Evolutionary conservation across 37 sponge, comb jelly and placozoan species (phyloP), one percentile per base, ranked within the genome.

Genomic region (Aphrocallistes beatrix): DNA sequence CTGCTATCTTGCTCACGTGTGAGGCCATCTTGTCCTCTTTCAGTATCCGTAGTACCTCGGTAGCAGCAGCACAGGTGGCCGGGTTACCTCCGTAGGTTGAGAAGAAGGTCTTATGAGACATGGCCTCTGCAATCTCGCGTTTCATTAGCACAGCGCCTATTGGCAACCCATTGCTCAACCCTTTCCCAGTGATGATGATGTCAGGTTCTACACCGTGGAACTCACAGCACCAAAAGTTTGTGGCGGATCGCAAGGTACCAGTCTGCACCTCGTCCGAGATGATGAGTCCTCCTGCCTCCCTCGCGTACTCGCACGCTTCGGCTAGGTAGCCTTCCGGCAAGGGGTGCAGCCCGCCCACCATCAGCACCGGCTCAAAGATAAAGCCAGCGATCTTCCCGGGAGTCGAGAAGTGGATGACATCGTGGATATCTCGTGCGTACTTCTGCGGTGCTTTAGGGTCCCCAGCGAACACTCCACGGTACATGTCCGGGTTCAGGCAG

Each of bases 1-100:
- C 87, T 21, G 95, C 98, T 0, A 94, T 81, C 21, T 38, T 38
- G 30, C 39, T 81, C 50, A 95, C 95, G 85, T 94, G 90, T 30
- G 87, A 83, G 40, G 89, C 91, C 37, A 94, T 83, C 3, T 81
- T 38, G 39, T 94, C 92, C 23, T 91, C 90, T 50, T 89, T 87
- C 40, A 97, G 89, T 30, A 89, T 87, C 45, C 83, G 87, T 50
- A 97, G 84, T 0, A 95, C 95, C 36, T 95, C 95, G 75, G 91
- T 81, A 37, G 93, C 95, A 36, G 93, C 85, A 0, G 95, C 93
- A 87, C 91, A 85, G 1, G 92, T 90, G 37, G 94, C 91, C 1
- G 94, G 92, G 42, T 97, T 91, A 47, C 93, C 87, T 23, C 89
- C 88, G 82, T 88, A 94, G 25, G 75, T 60, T 3, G 75, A 60